Evolutionary conservation across 2,888 invertebrate species (phyloP).

Genomic region (Amiota communis): DNA sequence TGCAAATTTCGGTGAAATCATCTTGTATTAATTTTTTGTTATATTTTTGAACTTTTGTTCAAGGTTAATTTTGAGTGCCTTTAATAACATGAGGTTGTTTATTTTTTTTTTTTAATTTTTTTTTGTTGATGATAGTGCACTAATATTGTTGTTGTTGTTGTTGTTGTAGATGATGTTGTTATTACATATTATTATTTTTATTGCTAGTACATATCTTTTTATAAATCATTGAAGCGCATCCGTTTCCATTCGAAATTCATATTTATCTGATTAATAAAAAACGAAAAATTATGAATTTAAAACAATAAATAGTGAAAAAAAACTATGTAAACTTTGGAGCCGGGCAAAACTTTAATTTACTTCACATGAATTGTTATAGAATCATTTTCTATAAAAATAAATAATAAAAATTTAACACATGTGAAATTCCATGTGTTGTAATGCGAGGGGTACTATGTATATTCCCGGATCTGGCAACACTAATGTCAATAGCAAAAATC

Average conservation of each 20-base stretch:
- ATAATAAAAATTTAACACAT: too few relatives aligned
- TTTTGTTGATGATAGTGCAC: slow-evolving; percentile 4
- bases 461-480: too few relatives aligned
- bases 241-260: background rate
- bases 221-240: slow-evolving; percentile 20
- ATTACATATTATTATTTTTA: background rate
- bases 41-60: slow-evolving; percentile 21
- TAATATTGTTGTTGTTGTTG: background rate
- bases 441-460: too few relatives aligned
- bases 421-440: too few relatives aligned
- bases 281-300: background rate
- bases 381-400: background rate
- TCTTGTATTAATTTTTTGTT: background rate
- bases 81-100: background rate
- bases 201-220: background rate
- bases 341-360: too few relatives aligned
- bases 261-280: slow-evolving; percentile 6
- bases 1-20: background rate
- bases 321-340: background rate
- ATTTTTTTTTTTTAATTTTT: slow-evolving; percentile 5
- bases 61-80: slow-evolving; percentile 11
- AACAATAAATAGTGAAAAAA: background rate
- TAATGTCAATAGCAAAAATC: too few relatives aligned
- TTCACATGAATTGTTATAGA: too few relatives aligned
- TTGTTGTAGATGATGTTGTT: background rate